Conservation (phyloP, 2,113 vertebrate species). For the Pteronura brasiliensis region DNA sequence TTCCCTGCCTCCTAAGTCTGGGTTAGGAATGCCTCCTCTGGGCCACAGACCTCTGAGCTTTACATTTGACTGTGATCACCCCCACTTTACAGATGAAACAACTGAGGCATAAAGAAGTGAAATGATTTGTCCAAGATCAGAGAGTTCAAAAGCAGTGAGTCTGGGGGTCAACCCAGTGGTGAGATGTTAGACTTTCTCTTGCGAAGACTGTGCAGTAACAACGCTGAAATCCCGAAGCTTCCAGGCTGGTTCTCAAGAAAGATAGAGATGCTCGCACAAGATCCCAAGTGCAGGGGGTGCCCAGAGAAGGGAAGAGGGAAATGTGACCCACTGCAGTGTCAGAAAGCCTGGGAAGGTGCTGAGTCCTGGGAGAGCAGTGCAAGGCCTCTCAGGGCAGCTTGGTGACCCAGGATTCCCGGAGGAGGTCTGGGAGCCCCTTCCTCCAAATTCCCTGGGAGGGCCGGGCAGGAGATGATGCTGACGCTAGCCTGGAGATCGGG, state of each 20-base stretch:
- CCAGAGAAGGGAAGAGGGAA: neutral
- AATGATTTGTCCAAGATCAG: neutral
- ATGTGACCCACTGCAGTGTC: neutral
- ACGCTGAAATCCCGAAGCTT: neutral
- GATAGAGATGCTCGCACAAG: neutral
- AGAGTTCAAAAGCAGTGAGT: neutral
- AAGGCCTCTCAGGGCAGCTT: neutral
- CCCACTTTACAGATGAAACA: neutral
- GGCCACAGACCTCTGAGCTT: too few species aligned
- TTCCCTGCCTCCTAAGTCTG: neutral
- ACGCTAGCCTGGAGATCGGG: neutral
- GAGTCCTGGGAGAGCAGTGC: neutral
- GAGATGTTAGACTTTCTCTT: neutral
- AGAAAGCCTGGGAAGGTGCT: neutral
- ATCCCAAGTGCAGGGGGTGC: too few species aligned
- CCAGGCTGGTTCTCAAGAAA: neutral
- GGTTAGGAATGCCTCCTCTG: neutral
- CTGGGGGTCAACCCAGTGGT: neutral
- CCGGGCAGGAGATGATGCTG: neutral
- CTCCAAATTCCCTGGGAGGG: neutral
- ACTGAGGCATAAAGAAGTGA: neutral
- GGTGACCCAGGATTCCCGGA: neutral
- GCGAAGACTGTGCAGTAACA: rapidly evolving
- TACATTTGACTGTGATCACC: too few species aligned
- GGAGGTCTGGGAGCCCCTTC: neutral